Conservation (phyloP, 1,140 invertebrate genomes). For the Calycopis cecrops region DNA sequence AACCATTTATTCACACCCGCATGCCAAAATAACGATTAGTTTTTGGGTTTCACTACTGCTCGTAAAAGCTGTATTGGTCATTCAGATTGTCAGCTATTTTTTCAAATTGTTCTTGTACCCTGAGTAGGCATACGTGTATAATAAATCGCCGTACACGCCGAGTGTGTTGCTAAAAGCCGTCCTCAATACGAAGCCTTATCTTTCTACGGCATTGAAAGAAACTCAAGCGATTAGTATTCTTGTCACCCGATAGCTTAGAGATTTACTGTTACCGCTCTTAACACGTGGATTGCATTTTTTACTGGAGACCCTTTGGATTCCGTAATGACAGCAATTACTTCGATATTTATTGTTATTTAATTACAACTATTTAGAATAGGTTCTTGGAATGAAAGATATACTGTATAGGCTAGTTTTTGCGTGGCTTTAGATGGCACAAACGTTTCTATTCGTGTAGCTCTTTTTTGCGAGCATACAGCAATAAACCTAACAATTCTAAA, state of each 20-base stretch:
- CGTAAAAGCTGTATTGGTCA: no score
- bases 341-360: constrained; percentile 6
- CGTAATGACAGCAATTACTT: constrained; percentile 3
- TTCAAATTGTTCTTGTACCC: no score
- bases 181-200: constrained; percentile 1
- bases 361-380: background rate
- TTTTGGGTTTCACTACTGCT: no score
- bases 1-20: no score
- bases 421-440: background rate
- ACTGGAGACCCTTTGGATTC: background rate
- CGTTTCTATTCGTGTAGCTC: background rate
- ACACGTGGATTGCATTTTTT: constrained; percentile 11
- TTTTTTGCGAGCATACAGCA: background rate
- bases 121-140: no score
- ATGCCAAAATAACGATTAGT: no score
- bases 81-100: no score
- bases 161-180: background rate
- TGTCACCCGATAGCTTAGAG: constrained; percentile 7
- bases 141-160: no score
- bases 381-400: background rate
- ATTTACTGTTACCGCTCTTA: constrained; percentile 9
- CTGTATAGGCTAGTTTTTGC: background rate
- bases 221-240: constrained; percentile 6
- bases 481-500: no score
- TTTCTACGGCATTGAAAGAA: background rate